Evolutionary conservation across 2,113 vertebrate species (phyloP), one percentile per base, ranked within the genome.

Genomic region (Siphamia tubifer): DNA sequence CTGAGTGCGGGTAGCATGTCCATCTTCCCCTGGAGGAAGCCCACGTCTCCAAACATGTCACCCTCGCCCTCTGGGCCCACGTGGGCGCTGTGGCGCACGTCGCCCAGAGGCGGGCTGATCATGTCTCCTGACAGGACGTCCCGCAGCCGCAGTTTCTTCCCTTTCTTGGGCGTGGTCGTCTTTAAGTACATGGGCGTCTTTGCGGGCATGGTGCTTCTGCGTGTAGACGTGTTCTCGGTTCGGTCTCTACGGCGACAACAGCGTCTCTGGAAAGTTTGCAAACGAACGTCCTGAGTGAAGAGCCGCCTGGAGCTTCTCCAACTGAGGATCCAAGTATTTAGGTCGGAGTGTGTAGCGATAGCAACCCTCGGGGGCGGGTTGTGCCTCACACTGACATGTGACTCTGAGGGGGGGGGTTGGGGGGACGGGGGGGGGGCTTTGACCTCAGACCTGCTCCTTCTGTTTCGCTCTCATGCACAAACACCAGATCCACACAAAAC

Each of bases 171-270:
- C 17, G 92, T 92, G 1, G 90, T 90, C 0, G 93, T 91, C 79
- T 95, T 94, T 54, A 94, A 68, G 84, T 94, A 94, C 15, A 94
- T 94, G 19, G 94, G 94, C 0, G 92, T 92, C 85, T 94, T 95
- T n/a, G 93, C 93, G 0, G 94, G 94, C 94, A 94, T 94, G 27
- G 61, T 85, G 47, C 52, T 77, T 77, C 64, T 66, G 39, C 43
- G 53, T 45, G 57, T 66, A 68, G 66, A 16, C 0, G n/a, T n/a
- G n/a, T n/a, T n/a, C n/a, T n/a, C n/a, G 21, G 15, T 23, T 44
- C 28, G 6, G 40, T 48, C 6, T 31, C 42, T 43, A 31, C 31
- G 10, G 38, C 32, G 20, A 42, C 21, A 32, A 25, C 12, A 2
- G 25, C 13, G 21, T 13, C 19, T 9, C 21, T 27, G n/a, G n/a